Conservation (phyloP, 2,113 vertebrate genomes). For the Perca fluviatilis region DNA sequence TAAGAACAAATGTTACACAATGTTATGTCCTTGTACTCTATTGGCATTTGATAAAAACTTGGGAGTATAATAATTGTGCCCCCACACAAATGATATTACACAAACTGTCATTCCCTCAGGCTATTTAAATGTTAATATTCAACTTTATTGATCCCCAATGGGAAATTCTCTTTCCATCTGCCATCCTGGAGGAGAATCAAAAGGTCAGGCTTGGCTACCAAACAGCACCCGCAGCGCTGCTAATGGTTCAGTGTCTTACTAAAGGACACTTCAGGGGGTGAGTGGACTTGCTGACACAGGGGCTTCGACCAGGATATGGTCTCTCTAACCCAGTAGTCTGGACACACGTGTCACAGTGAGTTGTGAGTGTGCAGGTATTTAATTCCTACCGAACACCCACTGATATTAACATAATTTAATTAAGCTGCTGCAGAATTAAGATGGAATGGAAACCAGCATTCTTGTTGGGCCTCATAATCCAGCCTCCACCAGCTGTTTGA, state of each 20-base stretch:
- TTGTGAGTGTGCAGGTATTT: not conserved
- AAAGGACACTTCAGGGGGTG: conserved; percentile 49
- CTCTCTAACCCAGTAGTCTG: not conserved
- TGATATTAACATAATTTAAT: conserved; percentile 8
- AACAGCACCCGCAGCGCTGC: conserved; percentile 18
- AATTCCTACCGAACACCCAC: conserved; percentile 2
- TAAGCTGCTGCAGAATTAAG: not conserved
- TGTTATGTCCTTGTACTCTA: not conserved
- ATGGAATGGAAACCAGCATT: not conserved
- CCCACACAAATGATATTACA: not conserved
- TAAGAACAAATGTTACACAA: not conserved
- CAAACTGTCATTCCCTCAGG: not conserved
- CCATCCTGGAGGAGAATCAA: conserved; percentile 32
- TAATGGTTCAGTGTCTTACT: conserved; percentile 33
- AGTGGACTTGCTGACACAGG: conserved; percentile 21
- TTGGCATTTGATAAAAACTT: not conserved
- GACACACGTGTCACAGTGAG: conserved; percentile 8
- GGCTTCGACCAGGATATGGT: not conserved
- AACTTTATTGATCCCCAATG: conserved; percentile 54
- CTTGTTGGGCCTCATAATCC: conserved; percentile 27
- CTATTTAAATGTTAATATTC: conserved; percentile 43
- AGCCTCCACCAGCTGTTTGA: conserved; percentile 35
- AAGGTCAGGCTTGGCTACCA: conserved; percentile 42
- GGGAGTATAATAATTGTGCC: not conserved
- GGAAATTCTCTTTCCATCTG: conserved; percentile 59